These are phyloP conservation scores for Elysia crispata DNA, from an alignment of 2,888 invertebrate genomes.

Conservation along the genomic window DNA sequence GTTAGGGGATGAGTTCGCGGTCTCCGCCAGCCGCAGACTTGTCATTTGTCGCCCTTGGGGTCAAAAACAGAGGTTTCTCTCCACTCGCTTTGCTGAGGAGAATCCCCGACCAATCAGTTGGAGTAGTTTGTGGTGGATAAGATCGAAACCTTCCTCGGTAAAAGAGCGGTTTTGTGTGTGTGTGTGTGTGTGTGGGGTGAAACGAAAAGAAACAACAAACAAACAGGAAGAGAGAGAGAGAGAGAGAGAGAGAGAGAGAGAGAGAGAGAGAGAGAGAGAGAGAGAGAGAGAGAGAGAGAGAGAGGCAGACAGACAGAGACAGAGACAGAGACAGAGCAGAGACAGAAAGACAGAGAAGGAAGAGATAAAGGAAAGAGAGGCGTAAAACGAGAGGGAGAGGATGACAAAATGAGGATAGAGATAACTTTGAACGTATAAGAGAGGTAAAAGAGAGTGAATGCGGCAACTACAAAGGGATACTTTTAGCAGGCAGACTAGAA, in stretches of 20 bases:
- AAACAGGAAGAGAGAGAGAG: conserved; percentile 2
- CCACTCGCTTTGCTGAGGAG: too few species aligned
- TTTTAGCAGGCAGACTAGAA: too few species aligned
- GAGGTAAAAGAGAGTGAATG: neutral
- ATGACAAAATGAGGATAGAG: neutral
- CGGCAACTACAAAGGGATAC: neutral
- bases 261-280: conserved; percentile 22
- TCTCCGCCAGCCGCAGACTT: too few species aligned
- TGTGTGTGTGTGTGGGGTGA: neutral
- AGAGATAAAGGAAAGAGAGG: neutral
- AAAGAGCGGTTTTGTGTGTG: too few species aligned
- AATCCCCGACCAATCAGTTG: too few species aligned
- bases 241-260: conserved; percentile 2
- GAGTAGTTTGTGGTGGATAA: neutral
- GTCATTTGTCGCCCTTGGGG: too few species aligned
- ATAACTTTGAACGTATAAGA: neutral
- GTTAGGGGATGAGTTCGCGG: too few species aligned
- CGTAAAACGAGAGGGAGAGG: neutral
- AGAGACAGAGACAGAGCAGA: neutral
- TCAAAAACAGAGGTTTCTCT: too few species aligned
- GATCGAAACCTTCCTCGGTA: neutral
- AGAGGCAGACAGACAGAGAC: conserved; percentile 10
- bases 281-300: neutral
- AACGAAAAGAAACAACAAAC: neutral
- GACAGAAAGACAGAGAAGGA: neutral